Evolutionary conservation across 1,140 invertebrate species (phyloP).

Genomic region (Samia ricini): DNA sequence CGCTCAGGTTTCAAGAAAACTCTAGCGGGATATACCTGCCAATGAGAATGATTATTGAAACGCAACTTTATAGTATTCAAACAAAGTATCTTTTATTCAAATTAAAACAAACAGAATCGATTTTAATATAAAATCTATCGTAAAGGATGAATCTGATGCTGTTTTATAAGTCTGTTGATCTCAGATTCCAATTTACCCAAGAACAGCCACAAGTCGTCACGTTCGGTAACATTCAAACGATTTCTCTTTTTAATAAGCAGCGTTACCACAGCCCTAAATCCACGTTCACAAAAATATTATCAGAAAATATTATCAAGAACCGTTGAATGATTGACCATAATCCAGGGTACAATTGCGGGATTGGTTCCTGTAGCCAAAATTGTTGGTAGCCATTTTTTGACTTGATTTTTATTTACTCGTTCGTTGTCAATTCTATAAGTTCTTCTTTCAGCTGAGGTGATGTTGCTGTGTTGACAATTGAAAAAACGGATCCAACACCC

Average conservation of each 20-base stretch:
- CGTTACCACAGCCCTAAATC: slow-evolving; percentile 7
- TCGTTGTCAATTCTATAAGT: slow-evolving; percentile 17
- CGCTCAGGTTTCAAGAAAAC: slow-evolving; percentile 4
- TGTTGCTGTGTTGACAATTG: slow-evolving; percentile 26
- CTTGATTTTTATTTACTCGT: too few relatives aligned
- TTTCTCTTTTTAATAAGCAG: slow-evolving; percentile 17
- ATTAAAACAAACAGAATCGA: slow-evolving; percentile 10
- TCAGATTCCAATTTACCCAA: slow-evolving; percentile 23
- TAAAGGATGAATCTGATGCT: slow-evolving; percentile 17
- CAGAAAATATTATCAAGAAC: slow-evolving; percentile 6
- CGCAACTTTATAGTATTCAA: slow-evolving; percentile 14
- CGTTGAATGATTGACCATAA: background rate
- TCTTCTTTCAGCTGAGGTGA: slow-evolving; percentile 21
- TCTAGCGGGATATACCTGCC: slow-evolving; percentile 15
- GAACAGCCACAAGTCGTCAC: slow-evolving; percentile 21
- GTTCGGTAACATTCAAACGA: slow-evolving; percentile 24
- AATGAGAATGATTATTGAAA: slow-evolving; percentile 13
- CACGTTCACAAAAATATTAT: slow-evolving; percentile 6
- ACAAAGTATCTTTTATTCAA: slow-evolving; percentile 16
- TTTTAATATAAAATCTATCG: slow-evolving; percentile 10
- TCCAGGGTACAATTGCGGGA: slow-evolving; percentile 10
- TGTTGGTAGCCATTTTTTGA: too few relatives aligned
- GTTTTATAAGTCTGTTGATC: slow-evolving; percentile 18
- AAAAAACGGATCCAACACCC: slow-evolving; percentile 16
- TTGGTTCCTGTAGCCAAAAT: slow-evolving; percentile 16